Base-by-base conservation (phyloP, 1,140 invertebrate species). In the Mamestra configurata region DNA sequence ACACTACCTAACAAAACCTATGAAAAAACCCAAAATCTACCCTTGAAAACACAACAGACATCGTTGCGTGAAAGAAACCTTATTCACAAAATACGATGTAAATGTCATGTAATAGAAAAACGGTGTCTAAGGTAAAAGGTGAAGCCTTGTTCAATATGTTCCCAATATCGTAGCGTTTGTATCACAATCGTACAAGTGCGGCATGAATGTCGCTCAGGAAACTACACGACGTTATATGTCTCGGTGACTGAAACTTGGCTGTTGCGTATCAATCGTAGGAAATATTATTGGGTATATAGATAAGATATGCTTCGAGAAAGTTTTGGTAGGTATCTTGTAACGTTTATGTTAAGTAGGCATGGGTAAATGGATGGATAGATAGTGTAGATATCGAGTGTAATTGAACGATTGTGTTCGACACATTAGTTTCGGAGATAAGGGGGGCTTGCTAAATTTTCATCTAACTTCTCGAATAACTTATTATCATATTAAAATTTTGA, bases 91-190 rank as follows among this genome's bases (percentile, higher is more conserved):
- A 64, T 40, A 40, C 31, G n/a, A 61, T 61, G 35, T 64, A 64
- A 64, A 64, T 64, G 35, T 64, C 31, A 64, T 40, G 24, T 64
- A 40, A 64, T 64, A 64, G 59, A 20, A 64, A 37, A 18, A 37
- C n/a, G 59, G n/a, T 40, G 4, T 27, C 2, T 40, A 20, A 64
- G 59, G 59, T 37, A 37, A 40, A 61, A 64, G 59, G 59, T 64
- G 35, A 64, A 64, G 35, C 35, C 59, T 37, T 64, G 59, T 64
- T 64, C 59, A 20, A 64, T 64, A 64, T 64, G 59, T 64, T 64
- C 7, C 35, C 35, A 40, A 64, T 64, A 64, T 64, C 35, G 59
- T 40, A 13, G 35, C 35, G 31, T 35, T 61, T 61, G 59, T 61
- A 61, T 61, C 59, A 64, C 59, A 64, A 64, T 64, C 59, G 35